These are phyloP conservation scores for Crossaster papposus DNA, from an alignment of 53 echinoderm and acorn worm species.

Conservation along the genomic window DNA sequence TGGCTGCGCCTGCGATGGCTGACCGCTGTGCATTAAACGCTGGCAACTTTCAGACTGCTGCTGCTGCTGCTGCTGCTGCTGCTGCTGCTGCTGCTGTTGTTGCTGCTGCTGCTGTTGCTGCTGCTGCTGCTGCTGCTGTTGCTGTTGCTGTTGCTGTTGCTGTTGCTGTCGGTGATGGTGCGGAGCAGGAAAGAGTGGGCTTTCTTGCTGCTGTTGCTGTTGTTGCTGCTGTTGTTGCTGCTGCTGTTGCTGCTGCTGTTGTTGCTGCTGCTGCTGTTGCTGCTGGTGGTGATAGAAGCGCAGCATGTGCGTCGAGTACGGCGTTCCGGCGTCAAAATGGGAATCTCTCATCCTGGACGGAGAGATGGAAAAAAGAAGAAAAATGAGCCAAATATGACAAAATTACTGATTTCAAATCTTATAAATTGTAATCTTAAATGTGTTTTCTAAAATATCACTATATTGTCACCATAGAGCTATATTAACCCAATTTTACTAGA, in stretches of 20 bases:
- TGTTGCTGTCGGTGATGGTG: constrained; percentile 60
- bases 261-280: constrained; percentile 31
- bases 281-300: constrained; percentile 70
- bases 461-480: too few relatives aligned
- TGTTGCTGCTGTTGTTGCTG: constrained; percentile 42
- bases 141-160: constrained; percentile 35
- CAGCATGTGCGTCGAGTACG: constrained; percentile 32
- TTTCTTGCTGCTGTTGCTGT: constrained; percentile 33
- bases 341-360: constrained; percentile 43
- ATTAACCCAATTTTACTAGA: too few relatives aligned
- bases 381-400: neutral
- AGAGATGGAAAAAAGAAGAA: neutral
- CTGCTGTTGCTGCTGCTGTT: constrained; percentile 65
- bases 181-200: constrained; percentile 29
- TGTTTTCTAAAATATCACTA: too few relatives aligned
- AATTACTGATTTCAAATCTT: neutral
- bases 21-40: constrained; percentile 37
- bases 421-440: too few relatives aligned
- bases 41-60: constrained; percentile 47
- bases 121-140: constrained; percentile 55
- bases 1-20: neutral
- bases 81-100: constrained; percentile 42
- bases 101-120: constrained; percentile 61
- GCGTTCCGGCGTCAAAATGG: constrained; percentile 31
- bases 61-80: constrained; percentile 63